Evolutionary conservation across 1,140 invertebrate genomes (phyloP), one percentile per base, ranked within the genome.

Genomic region (Cotesia glomerata): DNA sequence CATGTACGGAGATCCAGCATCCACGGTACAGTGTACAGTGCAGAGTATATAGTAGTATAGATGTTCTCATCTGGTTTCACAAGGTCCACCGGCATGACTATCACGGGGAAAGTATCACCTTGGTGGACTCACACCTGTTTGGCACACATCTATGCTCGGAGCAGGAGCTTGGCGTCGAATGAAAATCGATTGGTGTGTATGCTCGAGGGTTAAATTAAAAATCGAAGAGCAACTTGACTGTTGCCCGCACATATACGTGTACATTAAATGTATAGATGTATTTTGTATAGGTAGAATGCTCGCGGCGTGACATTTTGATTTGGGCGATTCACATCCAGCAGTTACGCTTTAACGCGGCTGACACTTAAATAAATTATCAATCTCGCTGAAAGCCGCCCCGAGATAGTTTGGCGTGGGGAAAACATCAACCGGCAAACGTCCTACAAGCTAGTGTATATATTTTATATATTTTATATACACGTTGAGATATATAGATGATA

Each of bases 321-420:
- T 74, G 58, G 67, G 64, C 73, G 71, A 78, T 77, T 75, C 73
- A 69, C 52, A 58, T 49, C 18, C 62, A 45, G 63, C 58, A 68
- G 76, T 77, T 77, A 77, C 75, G 72, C 71, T 80, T 77, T 76
- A 77, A 76, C 76, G 71, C 72, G 64, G 73, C 32, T 74, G 67
- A 75, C 75, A 78, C 75, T 81, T 80, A 81, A 82, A 81, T 81
- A 79, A 82, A 81, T 82, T 79, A 81, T 80, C 79, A 78, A 78
- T 81, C 76, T 73, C 73, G 73, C 75, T 79, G 79, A 81, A 80
- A 81, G 78, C 74, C 61, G 56, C 5, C 59, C 58, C 58, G 58
- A 70, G 67, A 64, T 56, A 63, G 32, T 54, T 18, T 11, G 49
- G 65, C 34, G 26, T 63, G 39, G 68, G 63, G 61, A 39, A 39